A percentile compares a stretch with the other conserved stretches of the same genome.
These are phyloP conservation scores for Apistogramma diplotaenia DNA, from an alignment of 2,113 vertebrate genomes.

Conservation along the genomic window DNA sequence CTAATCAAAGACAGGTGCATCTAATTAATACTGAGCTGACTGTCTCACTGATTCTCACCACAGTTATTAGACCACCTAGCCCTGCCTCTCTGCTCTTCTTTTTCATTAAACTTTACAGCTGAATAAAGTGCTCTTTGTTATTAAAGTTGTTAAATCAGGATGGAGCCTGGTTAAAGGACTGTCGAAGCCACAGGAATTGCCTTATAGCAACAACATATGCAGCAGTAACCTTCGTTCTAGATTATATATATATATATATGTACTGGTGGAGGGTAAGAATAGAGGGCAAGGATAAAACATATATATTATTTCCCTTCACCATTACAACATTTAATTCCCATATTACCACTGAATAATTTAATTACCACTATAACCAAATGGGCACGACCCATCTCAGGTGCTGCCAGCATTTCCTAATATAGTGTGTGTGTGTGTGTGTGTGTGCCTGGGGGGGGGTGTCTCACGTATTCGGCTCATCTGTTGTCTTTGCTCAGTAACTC, in stretches of 20 bases:
- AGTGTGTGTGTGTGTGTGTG: neutral
- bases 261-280: slow-evolving; percentile 8
- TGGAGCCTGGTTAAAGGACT: neutral
- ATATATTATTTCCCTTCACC: slow-evolving; percentile 38
- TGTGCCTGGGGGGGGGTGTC: neutral
- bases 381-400: slow-evolving; percentile 51
- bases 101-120: neutral
- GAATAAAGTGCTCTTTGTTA: neutral
- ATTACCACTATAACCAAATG: slow-evolving; percentile 26
- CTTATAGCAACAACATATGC: neutral
- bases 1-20: neutral
- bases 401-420: slow-evolving; percentile 59
- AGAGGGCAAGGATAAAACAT: too few relatives aligned
- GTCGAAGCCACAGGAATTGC: neutral
- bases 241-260: neutral
- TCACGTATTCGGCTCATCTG: slow-evolving; percentile 63
- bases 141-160: neutral
- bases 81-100: neutral
- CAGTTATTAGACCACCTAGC: neutral
- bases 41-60: neutral
- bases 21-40: neutral
- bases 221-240: neutral
- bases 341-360: slow-evolving; percentile 57
- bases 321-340: slow-evolving; percentile 38
- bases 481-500: slow-evolving; percentile 68